These are phyloP conservation scores for Tanytarsus gracilentus DNA, from an alignment of 2,888 invertebrate species.

Conservation along the genomic window DNA sequence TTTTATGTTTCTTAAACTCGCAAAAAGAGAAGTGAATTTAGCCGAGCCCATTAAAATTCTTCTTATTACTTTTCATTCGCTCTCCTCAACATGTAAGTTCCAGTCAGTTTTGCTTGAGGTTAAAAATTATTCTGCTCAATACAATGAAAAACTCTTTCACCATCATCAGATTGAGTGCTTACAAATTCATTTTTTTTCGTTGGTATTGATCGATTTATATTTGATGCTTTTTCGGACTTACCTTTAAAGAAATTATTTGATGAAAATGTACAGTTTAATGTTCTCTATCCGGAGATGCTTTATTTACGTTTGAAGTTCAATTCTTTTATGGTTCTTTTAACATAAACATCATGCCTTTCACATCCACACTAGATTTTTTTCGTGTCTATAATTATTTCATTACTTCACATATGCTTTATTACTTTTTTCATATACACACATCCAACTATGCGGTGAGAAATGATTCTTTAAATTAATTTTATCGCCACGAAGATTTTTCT, in stretches of 20 bases:
- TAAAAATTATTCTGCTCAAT: too few species aligned
- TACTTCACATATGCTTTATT: neutral
- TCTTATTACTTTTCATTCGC: neutral
- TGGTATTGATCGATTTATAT: conserved; percentile 8
- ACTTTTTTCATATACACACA: neutral
- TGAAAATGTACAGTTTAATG: neutral
- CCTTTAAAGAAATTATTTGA: neutral
- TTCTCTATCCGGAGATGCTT: neutral
- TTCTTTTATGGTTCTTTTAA: conserved; percentile 3
- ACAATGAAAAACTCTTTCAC: neutral
- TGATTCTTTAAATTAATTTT: neutral
- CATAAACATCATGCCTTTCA: neutral
- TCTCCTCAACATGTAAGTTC: too few species aligned
- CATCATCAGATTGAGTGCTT: neutral
- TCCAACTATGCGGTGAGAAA: neutral
- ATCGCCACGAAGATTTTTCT: too few species aligned
- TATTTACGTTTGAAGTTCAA: neutral
- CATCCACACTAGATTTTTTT: neutral
- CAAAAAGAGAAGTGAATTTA: neutral
- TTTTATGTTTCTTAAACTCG: too few species aligned
- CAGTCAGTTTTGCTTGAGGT: conserved; percentile 12
- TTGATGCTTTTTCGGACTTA: neutral
- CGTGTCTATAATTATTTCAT: conserved; percentile 2
- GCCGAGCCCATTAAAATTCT: conserved; percentile 1
- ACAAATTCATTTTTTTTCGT: neutral